These are phyloP conservation scores for Hydrozoanthus tunicans DNA, from an alignment of 64 coral and sea anemone species.

Conservation along the genomic window DNA sequence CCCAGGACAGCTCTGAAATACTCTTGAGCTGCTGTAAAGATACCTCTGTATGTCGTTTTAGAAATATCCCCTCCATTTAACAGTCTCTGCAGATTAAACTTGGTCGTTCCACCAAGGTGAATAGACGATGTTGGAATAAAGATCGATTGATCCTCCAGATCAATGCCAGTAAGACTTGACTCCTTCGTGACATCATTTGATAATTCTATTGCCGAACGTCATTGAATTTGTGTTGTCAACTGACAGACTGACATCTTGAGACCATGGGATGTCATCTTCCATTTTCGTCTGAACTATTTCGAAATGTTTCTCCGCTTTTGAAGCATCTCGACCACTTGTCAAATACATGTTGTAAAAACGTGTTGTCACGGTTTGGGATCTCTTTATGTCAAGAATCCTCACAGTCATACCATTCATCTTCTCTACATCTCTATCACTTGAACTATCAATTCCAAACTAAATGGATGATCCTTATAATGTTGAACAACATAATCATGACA, in stretches of 20 bases:
- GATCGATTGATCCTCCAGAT: slow-evolving; percentile 32
- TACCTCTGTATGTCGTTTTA: neutral
- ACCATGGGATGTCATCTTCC: slow-evolving; percentile 45
- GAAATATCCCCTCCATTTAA: slow-evolving; percentile 36
- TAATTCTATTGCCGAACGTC: slow-evolving; percentile 27
- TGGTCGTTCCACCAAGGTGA: slow-evolving; percentile 48
- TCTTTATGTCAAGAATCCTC: slow-evolving; percentile 59
- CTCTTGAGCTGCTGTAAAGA: slow-evolving; percentile 28
- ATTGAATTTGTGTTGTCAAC: slow-evolving; percentile 66
- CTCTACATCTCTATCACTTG: slow-evolving; percentile 60
- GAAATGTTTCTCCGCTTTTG: slow-evolving; percentile 42
- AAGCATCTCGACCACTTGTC: slow-evolving; percentile 56
- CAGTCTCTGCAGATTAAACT: slow-evolving; percentile 49
- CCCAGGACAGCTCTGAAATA: slow-evolving; percentile 39
- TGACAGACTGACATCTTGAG: slow-evolving; percentile 39
- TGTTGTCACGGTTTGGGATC: slow-evolving; percentile 52
- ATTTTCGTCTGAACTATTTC: slow-evolving; percentile 32
- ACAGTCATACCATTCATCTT: slow-evolving; percentile 62
- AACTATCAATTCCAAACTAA: slow-evolving; percentile 55
- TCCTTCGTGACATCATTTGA: slow-evolving; percentile 28
- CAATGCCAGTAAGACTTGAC: slow-evolving; percentile 19
- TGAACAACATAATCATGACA: slow-evolving; percentile 59
- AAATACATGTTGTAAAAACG: slow-evolving; percentile 56
- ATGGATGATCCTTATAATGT: slow-evolving; percentile 62
- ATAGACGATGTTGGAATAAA: neutral